Evolutionary conservation across 92 coral and sea anemone species (phyloP), one percentile per base, ranked within the genome.

Genomic region (Muricea muricata): DNA sequence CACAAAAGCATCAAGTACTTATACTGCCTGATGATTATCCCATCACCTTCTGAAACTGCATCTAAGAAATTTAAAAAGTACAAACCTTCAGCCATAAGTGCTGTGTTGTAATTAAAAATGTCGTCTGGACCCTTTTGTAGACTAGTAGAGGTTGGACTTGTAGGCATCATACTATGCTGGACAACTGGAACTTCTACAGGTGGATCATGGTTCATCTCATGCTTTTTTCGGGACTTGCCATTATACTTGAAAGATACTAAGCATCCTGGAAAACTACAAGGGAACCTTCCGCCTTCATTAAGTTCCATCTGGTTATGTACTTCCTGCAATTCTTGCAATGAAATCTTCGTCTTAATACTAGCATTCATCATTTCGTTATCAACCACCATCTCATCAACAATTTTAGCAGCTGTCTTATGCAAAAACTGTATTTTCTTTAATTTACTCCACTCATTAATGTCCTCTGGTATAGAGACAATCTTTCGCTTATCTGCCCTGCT

Each of bases 1-100:
- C 85, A 86, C 72, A 79, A 54, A 15, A 86, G 86, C 90, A 79
- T 79, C 25, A 86, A 31, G 57, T 85, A 85, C 68, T 85, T 85
- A 50, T 79, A 86, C 35, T 86, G 86, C n/a, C 89, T 78, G 26
- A 86, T 86, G 30, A 41, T 86, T 68, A 80, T 21, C 25, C 89
- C 84, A 76, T 85, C 89, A 7, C 89, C 89, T 70, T 79, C 89
- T 21, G 89, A 66, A 0, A 86, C 73, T 1, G 89, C 73, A 52
- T 86, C 89, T 28, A 79, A 29, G 37, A 86, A 86, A 52, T 85
- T 85, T 13, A 77, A 14, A 29, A 85, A 85, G 84, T 77, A 65
- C 23, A 85, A 65, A 20, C 56, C 88, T 41, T 68, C 80, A 3
- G 88, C 20, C 1, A 84, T 57, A 23, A 75, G 63, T 13, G 84